Conservation (phyloP, 2,888 invertebrate species). For the Heliconius charithonia region DNA sequence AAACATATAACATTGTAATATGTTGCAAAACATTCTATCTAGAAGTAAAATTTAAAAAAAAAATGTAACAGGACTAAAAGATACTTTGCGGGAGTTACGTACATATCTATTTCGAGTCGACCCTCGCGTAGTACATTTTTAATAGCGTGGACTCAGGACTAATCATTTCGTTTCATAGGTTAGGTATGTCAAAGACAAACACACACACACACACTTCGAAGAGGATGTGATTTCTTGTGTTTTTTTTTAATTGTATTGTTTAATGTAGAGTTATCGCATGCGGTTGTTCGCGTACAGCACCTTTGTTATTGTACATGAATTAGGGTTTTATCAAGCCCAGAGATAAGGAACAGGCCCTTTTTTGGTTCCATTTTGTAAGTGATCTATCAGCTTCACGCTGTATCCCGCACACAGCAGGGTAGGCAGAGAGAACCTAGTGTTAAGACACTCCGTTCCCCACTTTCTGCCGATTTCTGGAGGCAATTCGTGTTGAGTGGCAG, state of each 20-base stretch:
- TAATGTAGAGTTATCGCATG: slow-evolving; percentile 42
- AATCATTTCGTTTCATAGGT: slow-evolving; percentile 59
- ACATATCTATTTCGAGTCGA: slow-evolving; percentile 70
- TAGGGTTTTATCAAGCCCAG: slow-evolving; percentile 18
- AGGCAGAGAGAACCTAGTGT: too few species aligned
- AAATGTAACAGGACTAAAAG: slow-evolving; percentile 39
- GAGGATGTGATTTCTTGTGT: slow-evolving; percentile 41
- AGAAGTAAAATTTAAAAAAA: slow-evolving; percentile 40
- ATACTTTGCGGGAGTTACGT: slow-evolving; percentile 64
- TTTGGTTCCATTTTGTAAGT: not conserved
- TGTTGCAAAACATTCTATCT: slow-evolving; percentile 50
- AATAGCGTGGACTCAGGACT: slow-evolving; percentile 52
- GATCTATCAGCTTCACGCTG: too few species aligned
- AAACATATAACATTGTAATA: slow-evolving; percentile 38
- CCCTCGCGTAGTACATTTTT: slow-evolving; percentile 75
- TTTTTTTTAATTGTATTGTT: slow-evolving; percentile 42
- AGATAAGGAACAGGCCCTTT: slow-evolving; percentile 20
- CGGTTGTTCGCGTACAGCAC: not conserved
- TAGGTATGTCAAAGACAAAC: slow-evolving; percentile 40
- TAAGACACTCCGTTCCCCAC: too few species aligned
- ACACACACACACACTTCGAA: slow-evolving; percentile 31
- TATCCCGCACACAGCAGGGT: too few species aligned
- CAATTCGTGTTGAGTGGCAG: too few species aligned
- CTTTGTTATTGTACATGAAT: slow-evolving; percentile 38
- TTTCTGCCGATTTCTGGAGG: too few species aligned